A percentile compares a stretch with the other conserved stretches of the same genome.
These are phyloP conservation scores for Junco hyemalis DNA, from an alignment of 2,113 vertebrate genomes.

Conservation along the genomic window DNA sequence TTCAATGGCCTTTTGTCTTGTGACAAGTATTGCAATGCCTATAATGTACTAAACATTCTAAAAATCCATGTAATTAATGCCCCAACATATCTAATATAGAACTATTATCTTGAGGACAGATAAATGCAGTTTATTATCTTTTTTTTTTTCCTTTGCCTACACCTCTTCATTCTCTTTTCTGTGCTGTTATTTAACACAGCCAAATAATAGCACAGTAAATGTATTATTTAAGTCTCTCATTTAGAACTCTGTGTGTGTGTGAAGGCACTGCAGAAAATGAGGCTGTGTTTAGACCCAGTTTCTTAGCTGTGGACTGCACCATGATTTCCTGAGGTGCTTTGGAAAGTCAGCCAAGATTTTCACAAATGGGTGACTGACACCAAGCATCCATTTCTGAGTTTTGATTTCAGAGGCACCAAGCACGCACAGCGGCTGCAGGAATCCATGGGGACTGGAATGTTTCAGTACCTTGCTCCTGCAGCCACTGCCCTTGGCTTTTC, in stretches of 20 bases:
- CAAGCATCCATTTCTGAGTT: background rate
- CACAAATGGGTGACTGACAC: background rate
- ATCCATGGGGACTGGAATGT: background rate
- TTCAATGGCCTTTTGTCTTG: constrained; percentile 64
- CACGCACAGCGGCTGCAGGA: background rate
- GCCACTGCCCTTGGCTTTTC: background rate
- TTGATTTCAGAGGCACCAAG: background rate
- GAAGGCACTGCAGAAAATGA: constrained; percentile 9
- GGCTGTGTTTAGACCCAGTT: background rate
- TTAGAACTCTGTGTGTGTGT: background rate
- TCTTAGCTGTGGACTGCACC: background rate
- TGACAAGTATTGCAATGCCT: constrained; percentile 50
- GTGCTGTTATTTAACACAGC: constrained; percentile 44
- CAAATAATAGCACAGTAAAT: constrained; percentile 50
- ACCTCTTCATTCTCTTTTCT: constrained; percentile 49
- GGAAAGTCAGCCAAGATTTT: background rate
- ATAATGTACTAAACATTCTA: constrained; percentile 53
- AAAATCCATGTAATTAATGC: constrained; percentile 54
- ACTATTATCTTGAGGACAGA: constrained; percentile 54
- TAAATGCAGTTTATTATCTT: constrained; percentile 40
- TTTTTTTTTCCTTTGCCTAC: constrained; percentile 32
- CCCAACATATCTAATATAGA: constrained; percentile 52
- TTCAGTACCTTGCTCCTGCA: background rate
- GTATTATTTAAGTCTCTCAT: constrained; percentile 31
- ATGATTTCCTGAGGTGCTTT: background rate